These are phyloP conservation scores for Allophyes oxyacanthae DNA, from an alignment of 2,888 invertebrate species.

Conservation along the genomic window DNA sequence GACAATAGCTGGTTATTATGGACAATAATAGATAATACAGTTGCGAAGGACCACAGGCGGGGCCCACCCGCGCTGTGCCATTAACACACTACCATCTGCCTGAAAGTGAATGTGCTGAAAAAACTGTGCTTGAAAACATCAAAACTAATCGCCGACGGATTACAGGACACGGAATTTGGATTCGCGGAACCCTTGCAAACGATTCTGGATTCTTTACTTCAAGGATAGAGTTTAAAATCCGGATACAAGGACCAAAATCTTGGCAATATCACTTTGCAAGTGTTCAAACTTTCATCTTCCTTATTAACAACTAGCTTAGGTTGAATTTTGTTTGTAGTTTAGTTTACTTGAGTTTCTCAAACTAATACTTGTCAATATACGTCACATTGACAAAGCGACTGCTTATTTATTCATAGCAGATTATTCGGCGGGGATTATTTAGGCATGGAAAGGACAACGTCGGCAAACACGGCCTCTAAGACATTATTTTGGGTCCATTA, in stretches of 20 bases:
- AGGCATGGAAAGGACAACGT: slow-evolving; percentile 76
- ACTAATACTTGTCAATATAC: slow-evolving; percentile 82
- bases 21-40: slow-evolving; percentile 71
- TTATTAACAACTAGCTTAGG: slow-evolving; percentile 20
- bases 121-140: slow-evolving; percentile 79
- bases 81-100: slow-evolving; percentile 84
- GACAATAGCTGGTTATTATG: slow-evolving; percentile 75
- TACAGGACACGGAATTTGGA: slow-evolving; percentile 64
- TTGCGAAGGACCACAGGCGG: slow-evolving; percentile 63
- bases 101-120: slow-evolving; percentile 81
- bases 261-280: slow-evolving; percentile 26
- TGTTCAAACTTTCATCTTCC: slow-evolving; percentile 6
- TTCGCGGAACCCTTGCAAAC: slow-evolving; percentile 17
- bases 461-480: slow-evolving; percentile 76
- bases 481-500: slow-evolving; percentile 75
- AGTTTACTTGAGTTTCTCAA: slow-evolving; percentile 39
- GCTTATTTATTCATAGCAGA: slow-evolving; percentile 87
- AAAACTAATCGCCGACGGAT: slow-evolving; percentile 87
- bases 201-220: slow-evolving; percentile 1
- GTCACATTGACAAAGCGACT: slow-evolving; percentile 82
- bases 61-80: slow-evolving; percentile 81
- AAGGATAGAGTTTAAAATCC: slow-evolving; percentile 18
- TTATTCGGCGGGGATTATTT: slow-evolving; percentile 78
- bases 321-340: slow-evolving; percentile 22
- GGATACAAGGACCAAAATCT: not conserved